These are phyloP conservation scores for Schizopygopsis pylzovi DNA, from an alignment of 2,797 vertebrate genomes.

Conservation along the genomic window DNA sequence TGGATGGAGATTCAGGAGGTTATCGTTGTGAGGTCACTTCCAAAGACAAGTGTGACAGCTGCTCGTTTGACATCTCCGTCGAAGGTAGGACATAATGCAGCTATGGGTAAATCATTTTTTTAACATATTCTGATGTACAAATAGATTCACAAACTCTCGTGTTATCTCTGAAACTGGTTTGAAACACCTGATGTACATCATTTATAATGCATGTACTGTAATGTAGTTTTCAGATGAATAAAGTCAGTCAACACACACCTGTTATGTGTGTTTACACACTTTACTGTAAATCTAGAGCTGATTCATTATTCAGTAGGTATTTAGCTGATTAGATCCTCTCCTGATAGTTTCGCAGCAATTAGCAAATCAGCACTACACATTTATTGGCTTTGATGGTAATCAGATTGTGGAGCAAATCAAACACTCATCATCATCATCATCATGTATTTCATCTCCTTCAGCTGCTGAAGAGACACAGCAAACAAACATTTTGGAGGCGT, in stretches of 20 bases:
- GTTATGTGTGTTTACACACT: not conserved
- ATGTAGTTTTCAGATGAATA: not conserved
- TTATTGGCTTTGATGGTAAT: slow-evolving; percentile 27
- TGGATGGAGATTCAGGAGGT: slow-evolving; percentile 83
- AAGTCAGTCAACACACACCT: not conserved
- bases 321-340: slow-evolving; percentile 35
- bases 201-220: not conserved
- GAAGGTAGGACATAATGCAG: slow-evolving; percentile 76
- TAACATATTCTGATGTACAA: not conserved
- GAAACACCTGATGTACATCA: not conserved
- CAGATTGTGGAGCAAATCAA: slow-evolving; percentile 32
- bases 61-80: slow-evolving; percentile 84
- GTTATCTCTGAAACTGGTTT: not conserved
- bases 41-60: slow-evolving; percentile 89
- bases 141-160: not conserved
- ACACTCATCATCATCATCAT: slow-evolving; percentile 16
- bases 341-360: slow-evolving; percentile 19
- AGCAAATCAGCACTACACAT: slow-evolving; percentile 28
- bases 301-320: slow-evolving; percentile 38
- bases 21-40: slow-evolving; percentile 90
- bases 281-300: not conserved
- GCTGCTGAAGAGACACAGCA: slow-evolving; percentile 73
- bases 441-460: slow-evolving; percentile 63
- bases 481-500: slow-evolving; percentile 82
- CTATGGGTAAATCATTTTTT: not conserved